Evolutionary conservation across 2,797 vertebrate species (phyloP).

Genomic region (Setipinna tenuifilis): DNA sequence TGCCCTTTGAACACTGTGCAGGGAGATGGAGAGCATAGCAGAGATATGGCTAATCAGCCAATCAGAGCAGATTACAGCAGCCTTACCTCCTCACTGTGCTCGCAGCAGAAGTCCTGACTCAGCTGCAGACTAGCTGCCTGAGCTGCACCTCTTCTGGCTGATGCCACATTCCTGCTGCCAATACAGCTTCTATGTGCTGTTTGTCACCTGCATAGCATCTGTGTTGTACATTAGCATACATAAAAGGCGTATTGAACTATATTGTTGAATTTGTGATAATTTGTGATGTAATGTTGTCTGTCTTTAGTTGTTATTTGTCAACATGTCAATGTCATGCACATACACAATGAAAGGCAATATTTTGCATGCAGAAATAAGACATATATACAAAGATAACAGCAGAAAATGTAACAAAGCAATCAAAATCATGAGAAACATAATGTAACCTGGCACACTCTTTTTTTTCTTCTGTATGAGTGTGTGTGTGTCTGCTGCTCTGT

Average conservation of each 20-base stretch:
- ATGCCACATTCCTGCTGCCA: neutral
- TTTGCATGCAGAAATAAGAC: neutral
- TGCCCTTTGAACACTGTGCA: neutral
- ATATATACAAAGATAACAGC: neutral
- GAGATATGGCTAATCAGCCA: neutral
- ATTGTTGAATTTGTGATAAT: too few relatives aligned
- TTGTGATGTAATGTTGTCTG: too few relatives aligned
- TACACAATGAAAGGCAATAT: too few relatives aligned
- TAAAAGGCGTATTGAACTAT: too few relatives aligned
- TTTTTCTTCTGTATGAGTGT: neutral
- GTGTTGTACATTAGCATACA: too few relatives aligned
- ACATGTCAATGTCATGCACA: neutral
- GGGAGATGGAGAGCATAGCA: neutral
- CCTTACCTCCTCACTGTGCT: neutral
- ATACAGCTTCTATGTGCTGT: neutral
- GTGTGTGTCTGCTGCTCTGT: neutral
- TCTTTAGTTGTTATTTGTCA: too few relatives aligned
- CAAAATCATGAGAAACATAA: neutral
- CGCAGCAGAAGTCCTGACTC: neutral
- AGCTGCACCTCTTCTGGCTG: neutral
- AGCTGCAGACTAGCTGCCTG: neutral
- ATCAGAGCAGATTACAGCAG: conserved; percentile 1
- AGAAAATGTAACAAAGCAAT: neutral
- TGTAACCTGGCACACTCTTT: too few relatives aligned
- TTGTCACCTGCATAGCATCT: neutral